Evolutionary conservation across 2,113 vertebrate species (phyloP).

Genomic region (Cyanistes caeruleus): DNA sequence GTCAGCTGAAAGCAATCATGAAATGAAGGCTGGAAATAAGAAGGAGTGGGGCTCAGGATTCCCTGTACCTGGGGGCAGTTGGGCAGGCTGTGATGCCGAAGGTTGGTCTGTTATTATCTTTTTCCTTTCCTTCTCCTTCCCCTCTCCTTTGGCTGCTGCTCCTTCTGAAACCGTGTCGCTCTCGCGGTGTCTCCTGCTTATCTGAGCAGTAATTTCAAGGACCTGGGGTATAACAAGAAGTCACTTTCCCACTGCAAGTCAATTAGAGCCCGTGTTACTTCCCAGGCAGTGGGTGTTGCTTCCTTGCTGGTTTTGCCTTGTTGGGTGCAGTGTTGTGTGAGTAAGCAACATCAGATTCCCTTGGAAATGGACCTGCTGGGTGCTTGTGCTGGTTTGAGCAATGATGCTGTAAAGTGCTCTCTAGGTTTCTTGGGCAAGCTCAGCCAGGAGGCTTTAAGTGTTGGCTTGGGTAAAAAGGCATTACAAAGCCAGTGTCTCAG

Average conservation of each 20-base stretch:
- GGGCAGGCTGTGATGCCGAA: fast-evolving
- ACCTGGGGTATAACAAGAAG: not conserved
- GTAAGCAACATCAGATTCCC: not conserved
- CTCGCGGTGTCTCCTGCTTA: not conserved
- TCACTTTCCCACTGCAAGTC: not conserved
- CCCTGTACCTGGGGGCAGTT: not conserved
- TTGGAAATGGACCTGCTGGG: not conserved
- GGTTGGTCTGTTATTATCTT: not conserved
- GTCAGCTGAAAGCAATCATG: not conserved
- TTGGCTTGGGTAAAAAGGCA: not conserved
- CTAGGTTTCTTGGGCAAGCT: not conserved
- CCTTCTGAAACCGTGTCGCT: not conserved
- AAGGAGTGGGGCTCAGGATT: not conserved
- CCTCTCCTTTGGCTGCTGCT: not conserved
- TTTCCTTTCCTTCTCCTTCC: not conserved
- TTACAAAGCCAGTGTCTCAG: not conserved
- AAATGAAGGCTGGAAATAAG: not conserved
- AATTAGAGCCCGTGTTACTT: not conserved
- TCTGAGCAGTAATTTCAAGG: not conserved
- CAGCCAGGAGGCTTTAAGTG: not conserved
- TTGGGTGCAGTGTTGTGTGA: not conserved
- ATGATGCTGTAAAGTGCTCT: not conserved
- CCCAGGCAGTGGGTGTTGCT: not conserved
- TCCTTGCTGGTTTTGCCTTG: not conserved
- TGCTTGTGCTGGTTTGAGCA: not conserved